Evolutionary conservation across 2,797 vertebrate species (phyloP).

Genomic region (Hozukius guyotensis): DNA sequence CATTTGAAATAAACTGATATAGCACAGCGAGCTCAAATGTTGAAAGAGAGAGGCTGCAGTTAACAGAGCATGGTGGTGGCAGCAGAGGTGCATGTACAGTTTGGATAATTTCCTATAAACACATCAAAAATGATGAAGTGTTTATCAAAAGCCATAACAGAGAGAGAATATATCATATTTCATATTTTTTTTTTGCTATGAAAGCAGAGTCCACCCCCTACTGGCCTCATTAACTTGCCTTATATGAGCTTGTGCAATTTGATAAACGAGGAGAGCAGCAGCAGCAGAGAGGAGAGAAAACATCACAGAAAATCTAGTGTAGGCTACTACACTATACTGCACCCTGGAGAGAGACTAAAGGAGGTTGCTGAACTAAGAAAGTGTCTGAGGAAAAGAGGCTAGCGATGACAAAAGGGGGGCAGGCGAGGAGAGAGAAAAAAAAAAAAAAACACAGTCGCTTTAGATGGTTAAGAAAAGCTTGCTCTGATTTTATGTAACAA

Average conservation of each 20-base stretch:
- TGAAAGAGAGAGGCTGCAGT: neutral
- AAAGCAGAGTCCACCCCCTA: slow-evolving; percentile 34
- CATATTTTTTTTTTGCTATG: slow-evolving; percentile 25
- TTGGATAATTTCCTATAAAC: slow-evolving; percentile 5
- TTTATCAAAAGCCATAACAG: slow-evolving; percentile 23
- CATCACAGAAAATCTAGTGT: slow-evolving; percentile 43
- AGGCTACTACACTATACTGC: slow-evolving; percentile 39
- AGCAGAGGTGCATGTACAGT: neutral
- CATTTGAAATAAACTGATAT: slow-evolving; percentile 19
- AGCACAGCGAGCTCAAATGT: neutral
- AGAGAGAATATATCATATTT: slow-evolving; percentile 18
- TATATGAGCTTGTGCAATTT: slow-evolving; percentile 43
- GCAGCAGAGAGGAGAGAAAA: slow-evolving; percentile 41
- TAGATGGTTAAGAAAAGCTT: neutral
- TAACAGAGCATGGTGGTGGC: neutral
- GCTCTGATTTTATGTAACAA: slow-evolving; percentile 44
- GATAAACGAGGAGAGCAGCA: slow-evolving; percentile 42
- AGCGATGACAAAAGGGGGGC: slow-evolving; percentile 39
- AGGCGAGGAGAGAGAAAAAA: neutral
- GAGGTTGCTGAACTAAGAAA: slow-evolving; percentile 47
- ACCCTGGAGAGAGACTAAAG: slow-evolving; percentile 49
- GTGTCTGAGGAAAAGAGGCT: slow-evolving; percentile 19
- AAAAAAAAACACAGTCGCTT: neutral
- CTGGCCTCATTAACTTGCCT: slow-evolving; percentile 60
- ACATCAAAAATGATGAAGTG: slow-evolving; percentile 13